phyloP scores from a whole-genome alignment of 2,797 vertebrate genomes.

The Premnoplex brunnescens region DNA sequence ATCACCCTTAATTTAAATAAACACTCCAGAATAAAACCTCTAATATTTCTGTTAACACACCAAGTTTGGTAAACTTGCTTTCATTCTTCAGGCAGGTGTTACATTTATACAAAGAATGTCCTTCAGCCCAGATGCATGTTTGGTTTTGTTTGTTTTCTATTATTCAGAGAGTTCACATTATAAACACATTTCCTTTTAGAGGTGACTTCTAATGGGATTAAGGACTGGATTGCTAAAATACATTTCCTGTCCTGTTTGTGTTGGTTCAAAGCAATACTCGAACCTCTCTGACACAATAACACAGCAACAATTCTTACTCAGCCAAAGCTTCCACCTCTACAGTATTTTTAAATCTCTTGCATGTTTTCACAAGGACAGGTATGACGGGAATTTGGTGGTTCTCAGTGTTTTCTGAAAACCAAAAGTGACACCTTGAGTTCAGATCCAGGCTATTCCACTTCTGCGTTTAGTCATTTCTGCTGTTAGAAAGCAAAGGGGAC shows the following conservation, averaged over 20 bases:
- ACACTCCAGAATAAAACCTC: background rate
- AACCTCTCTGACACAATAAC: background rate
- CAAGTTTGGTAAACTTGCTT: background rate
- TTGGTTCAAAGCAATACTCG: background rate
- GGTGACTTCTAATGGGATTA: background rate
- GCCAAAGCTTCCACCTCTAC: background rate
- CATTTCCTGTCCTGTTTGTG: conserved; percentile 5
- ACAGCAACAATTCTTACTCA: background rate
- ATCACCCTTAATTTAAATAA: conserved; percentile 19
- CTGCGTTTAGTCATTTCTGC: background rate
- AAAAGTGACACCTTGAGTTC: background rate
- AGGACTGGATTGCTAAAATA: background rate
- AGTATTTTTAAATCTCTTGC: background rate
- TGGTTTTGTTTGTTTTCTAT: conserved; percentile 29
- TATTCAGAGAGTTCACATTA: background rate
- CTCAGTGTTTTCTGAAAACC: background rate
- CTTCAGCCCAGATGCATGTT: background rate
- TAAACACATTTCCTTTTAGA: conserved; percentile 30
- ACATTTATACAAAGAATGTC: conserved; percentile 21
- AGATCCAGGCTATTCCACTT: background rate
- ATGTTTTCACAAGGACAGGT: background rate
- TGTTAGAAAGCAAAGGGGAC: background rate
- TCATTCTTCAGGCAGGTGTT: conserved; percentile 27
- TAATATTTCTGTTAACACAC: background rate
- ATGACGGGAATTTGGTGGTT: background rate